Conservation (phyloP, 1,140 invertebrate species). For the Calycopis cecrops region DNA sequence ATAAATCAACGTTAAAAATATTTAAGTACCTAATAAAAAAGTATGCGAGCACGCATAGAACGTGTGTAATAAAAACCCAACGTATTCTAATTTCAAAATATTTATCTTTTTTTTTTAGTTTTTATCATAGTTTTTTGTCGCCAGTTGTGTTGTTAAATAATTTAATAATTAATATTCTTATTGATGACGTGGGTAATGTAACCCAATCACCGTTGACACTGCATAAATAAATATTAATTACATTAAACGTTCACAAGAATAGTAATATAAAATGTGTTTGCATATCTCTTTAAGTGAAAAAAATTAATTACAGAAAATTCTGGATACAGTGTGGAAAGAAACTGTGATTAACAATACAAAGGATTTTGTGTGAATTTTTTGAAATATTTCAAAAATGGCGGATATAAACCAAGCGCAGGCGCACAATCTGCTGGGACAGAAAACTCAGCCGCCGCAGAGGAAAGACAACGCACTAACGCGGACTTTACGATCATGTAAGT, state of each 20-base stretch:
- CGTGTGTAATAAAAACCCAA: no score
- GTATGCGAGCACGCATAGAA: no score
- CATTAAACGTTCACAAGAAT: background rate
- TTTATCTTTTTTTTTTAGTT: no score
- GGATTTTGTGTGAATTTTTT: background rate
- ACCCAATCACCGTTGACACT: no score
- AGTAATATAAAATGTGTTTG: background rate
- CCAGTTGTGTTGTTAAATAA: no score
- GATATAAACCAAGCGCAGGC: conserved; percentile 51
- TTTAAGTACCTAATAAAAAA: no score
- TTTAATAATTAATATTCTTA: no score
- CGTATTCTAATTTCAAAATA: no score
- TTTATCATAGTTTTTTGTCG: no score
- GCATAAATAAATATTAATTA: no score
- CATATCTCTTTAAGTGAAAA: background rate
- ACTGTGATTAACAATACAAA: background rate
- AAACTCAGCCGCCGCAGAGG: conserved; percentile 34
- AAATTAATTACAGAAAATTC: background rate
- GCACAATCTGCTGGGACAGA: conserved; percentile 54
- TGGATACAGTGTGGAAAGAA: background rate
- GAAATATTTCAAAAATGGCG: conserved; percentile 33
- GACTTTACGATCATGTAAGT: conserved; percentile 55
- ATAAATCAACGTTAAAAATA: no score
- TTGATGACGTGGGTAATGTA: no score
- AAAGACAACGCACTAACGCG: conserved; percentile 47